Percentiles rank a stretch among this genome's conserved stretches.
Conservation (phyloP, 2,888 invertebrate species). For the Caenorhabditis imperialis region DNA sequence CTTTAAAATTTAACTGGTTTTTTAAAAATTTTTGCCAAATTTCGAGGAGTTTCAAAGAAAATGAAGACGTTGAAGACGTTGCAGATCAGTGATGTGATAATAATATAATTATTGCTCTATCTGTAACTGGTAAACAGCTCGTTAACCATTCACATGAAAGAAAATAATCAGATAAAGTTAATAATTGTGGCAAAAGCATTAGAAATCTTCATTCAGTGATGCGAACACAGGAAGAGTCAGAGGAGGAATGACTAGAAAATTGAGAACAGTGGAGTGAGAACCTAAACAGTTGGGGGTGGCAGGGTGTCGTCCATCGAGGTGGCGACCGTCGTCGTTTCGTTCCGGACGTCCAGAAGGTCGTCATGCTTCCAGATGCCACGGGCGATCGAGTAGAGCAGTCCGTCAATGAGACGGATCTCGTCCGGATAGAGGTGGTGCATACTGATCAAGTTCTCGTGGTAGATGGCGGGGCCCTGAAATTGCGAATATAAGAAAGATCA, state of each 20-base stretch:
- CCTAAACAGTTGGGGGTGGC: conserved; percentile 43
- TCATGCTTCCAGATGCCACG: conserved; percentile 53
- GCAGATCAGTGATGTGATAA: background rate
- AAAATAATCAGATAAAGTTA: background rate
- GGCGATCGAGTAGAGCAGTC: conserved; percentile 62
- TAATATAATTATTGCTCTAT: too few relatives aligned
- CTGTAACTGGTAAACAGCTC: too few relatives aligned
- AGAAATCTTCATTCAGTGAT: too few relatives aligned
- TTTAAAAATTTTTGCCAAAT: too few relatives aligned
- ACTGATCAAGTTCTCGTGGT: conserved; percentile 63
- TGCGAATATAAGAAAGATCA: background rate
- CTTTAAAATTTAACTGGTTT: too few relatives aligned
- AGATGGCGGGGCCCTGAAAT: conserved; percentile 59
- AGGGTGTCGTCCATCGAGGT: conserved; percentile 47
- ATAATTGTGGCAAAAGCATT: too few relatives aligned
- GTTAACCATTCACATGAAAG: too few relatives aligned
- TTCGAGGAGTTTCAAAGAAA: background rate
- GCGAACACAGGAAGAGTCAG: conserved; percentile 11
- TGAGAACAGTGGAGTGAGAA: conserved; percentile 20
- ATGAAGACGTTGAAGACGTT: conserved; percentile 1
- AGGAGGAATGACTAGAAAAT: conserved; percentile 36
- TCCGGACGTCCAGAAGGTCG: conserved; percentile 18
- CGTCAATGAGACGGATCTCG: conserved; percentile 66
- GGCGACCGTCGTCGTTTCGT: conserved; percentile 36
- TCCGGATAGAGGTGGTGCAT: conserved; percentile 65